Evolutionary conservation across 2,113 vertebrate species (phyloP).

Genomic region (Elephas maximus): DNA sequence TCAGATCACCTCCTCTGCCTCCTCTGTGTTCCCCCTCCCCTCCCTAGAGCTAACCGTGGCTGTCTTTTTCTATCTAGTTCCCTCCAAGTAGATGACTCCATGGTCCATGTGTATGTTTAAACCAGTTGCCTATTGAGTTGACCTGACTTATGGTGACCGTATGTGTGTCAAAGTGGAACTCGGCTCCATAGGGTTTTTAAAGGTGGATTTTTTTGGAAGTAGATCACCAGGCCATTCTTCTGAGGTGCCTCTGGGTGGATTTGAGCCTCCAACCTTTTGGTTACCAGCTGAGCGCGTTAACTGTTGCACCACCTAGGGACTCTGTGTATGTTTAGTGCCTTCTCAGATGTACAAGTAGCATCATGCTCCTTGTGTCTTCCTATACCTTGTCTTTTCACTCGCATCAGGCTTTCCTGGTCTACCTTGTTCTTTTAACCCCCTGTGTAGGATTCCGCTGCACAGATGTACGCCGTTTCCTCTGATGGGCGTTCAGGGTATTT

Average conservation of each 20-base stretch:
- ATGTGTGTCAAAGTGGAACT: not conserved
- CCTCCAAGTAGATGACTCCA: accelerated
- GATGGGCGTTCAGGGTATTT: not conserved
- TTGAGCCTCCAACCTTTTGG: not conserved
- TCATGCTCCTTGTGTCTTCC: accelerated
- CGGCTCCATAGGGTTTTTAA: not conserved
- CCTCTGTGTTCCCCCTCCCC: not conserved
- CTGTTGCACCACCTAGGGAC: not conserved
- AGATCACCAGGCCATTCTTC: not conserved
- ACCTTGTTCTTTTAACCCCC: accelerated
- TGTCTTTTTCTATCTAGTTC: accelerated
- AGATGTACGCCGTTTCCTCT: not conserved
- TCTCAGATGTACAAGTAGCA: not conserved
- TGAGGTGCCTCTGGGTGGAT: not conserved
- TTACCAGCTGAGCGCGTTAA: not conserved
- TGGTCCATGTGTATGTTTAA: accelerated
- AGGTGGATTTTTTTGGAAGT: not conserved
- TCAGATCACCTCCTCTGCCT: accelerated
- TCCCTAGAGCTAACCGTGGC: no score
- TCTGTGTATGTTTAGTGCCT: not conserved
- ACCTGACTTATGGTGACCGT: not conserved
- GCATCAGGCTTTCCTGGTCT: accelerated
- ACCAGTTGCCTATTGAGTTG: not conserved
- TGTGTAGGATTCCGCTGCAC: accelerated
- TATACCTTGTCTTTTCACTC: no score